A percentile compares a stretch with the other conserved stretches of the same genome.
Evolutionary conservation across 2,113 vertebrate genomes (phyloP).

Genomic region (Eonycteris spelaea): DNA sequence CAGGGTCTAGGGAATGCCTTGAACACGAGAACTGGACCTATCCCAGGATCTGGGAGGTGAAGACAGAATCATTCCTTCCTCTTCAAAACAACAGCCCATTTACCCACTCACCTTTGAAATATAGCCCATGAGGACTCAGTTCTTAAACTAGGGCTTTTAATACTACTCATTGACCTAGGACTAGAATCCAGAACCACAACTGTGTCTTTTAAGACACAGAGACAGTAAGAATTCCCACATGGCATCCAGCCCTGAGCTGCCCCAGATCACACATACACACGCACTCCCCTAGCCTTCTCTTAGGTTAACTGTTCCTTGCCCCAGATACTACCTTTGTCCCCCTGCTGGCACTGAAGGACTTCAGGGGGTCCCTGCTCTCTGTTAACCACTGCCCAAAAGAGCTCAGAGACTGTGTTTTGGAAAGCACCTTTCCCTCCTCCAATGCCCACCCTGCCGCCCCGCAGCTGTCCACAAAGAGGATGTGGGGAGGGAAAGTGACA

Average conservation of each 20-base stretch:
- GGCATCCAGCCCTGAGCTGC: not conserved
- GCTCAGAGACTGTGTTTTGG: slow-evolving; percentile 27
- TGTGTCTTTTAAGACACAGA: not conserved
- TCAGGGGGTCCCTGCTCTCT: slow-evolving; percentile 9
- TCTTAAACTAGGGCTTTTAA: not conserved
- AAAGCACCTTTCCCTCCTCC: slow-evolving; percentile 25
- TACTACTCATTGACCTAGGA: not conserved
- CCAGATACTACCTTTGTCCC: slow-evolving; percentile 45
- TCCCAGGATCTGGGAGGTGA: not conserved
- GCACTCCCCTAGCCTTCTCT: not conserved
- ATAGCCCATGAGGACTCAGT: not conserved
- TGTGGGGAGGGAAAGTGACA: slow-evolving; percentile 31
- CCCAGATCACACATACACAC: not conserved
- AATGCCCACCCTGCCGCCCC: not conserved
- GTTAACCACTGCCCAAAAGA: not conserved
- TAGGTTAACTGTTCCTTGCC: not conserved
- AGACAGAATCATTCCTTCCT: not conserved
- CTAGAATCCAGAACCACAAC: not conserved
- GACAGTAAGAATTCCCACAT: not conserved
- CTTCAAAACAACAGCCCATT: not conserved
- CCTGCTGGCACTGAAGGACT: slow-evolving; percentile 11
- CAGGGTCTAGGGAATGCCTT: not conserved
- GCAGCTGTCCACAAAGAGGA: slow-evolving; percentile 49
- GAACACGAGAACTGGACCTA: not conserved
- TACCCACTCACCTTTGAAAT: not conserved